These are phyloP conservation scores for Microcebus jonahi DNA, from an alignment of 2,113 vertebrate genomes.

Conservation along the genomic window DNA sequence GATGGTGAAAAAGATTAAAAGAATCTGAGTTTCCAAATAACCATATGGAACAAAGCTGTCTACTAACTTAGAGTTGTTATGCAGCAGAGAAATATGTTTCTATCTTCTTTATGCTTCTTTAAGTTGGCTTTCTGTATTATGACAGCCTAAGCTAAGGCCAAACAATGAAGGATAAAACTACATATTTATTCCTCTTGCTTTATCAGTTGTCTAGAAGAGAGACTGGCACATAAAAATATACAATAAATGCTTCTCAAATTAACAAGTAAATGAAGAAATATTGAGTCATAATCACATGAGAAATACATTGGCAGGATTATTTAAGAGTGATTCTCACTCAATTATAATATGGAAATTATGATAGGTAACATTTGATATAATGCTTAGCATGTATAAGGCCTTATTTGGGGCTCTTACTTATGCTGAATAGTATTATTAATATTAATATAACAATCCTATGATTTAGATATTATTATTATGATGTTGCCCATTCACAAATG, in stretches of 20 bases:
- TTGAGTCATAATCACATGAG: background rate
- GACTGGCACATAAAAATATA: background rate
- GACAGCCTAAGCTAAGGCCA: background rate
- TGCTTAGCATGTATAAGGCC: background rate
- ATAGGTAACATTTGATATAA: background rate
- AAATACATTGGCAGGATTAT: background rate
- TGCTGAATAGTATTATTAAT: background rate
- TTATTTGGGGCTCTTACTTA: background rate
- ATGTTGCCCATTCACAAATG: background rate
- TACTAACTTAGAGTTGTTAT: background rate
- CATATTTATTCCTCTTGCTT: background rate
- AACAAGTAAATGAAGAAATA: background rate
- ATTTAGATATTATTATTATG: background rate
- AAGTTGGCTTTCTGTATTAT: background rate
- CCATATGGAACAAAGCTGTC: background rate
- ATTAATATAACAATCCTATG: background rate
- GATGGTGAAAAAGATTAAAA: background rate
- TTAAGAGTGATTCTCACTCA: background rate
- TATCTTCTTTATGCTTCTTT: background rate
- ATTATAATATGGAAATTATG: background rate
- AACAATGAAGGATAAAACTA: background rate
- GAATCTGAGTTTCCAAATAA: background rate
- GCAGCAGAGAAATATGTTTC: background rate
- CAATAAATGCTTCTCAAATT: background rate
- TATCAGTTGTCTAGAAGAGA: background rate